Evolutionary conservation across 2,797 vertebrate species (phyloP).

Genomic region (Acipenser oxyrinchus): DNA sequence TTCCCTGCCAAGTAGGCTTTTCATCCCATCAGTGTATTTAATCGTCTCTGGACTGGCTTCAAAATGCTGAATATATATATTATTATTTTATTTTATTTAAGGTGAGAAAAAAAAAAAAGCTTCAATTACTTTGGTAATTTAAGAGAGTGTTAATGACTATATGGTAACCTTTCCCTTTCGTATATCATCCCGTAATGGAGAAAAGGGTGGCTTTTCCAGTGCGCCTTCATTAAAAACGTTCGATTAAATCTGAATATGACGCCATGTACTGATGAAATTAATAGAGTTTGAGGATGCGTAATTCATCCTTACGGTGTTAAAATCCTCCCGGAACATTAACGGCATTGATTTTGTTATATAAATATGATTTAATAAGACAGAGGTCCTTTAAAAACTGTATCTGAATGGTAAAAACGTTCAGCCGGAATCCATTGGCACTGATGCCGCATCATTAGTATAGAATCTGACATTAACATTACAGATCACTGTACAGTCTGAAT

Average conservation of each 20-base stretch:
- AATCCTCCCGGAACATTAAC: slow-evolving; percentile 61
- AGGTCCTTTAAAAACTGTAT: slow-evolving; percentile 53
- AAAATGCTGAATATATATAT: slow-evolving; percentile 58
- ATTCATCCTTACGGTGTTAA: slow-evolving; percentile 62
- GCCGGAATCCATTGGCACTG: slow-evolving; percentile 29
- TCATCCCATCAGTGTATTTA: slow-evolving; percentile 51
- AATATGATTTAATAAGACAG: slow-evolving; percentile 68
- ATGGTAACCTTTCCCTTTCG: slow-evolving; percentile 52
- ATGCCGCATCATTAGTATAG: slow-evolving; percentile 40
- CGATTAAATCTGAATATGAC: slow-evolving; percentile 71
- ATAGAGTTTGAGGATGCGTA: slow-evolving; percentile 63
- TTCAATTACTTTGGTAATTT: slow-evolving; percentile 57
- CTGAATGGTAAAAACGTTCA: slow-evolving; percentile 41
- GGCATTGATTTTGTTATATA: slow-evolving; percentile 49
- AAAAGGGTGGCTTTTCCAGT: slow-evolving; percentile 50
- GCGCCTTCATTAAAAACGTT: slow-evolving; percentile 44
- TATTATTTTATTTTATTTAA: slow-evolving; percentile 39
- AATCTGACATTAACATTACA: slow-evolving; percentile 44
- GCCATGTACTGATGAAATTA: slow-evolving; percentile 58
- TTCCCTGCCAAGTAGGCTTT: slow-evolving; percentile 38
- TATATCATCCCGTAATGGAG: slow-evolving; percentile 58
- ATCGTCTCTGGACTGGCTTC: slow-evolving; percentile 53
- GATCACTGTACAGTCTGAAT: slow-evolving; percentile 32
- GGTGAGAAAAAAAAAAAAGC: slow-evolving; percentile 34
- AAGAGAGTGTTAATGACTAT: slow-evolving; percentile 57